Evolutionary conservation across 2,113 vertebrate genomes (phyloP).

Genomic region (Cardinalis cardinalis): DNA sequence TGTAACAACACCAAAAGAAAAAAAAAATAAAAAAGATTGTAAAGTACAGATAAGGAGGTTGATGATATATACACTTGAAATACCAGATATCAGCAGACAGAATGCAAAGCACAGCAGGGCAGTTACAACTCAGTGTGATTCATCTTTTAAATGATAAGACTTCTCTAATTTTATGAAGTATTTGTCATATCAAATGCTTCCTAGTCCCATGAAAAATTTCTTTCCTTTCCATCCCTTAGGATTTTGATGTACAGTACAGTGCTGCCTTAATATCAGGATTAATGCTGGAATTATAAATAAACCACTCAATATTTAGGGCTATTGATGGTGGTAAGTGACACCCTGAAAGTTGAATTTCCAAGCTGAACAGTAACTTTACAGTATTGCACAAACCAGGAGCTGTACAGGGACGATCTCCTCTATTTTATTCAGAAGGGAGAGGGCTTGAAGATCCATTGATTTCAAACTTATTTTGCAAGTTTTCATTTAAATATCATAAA

Average conservation of each 20-base stretch:
- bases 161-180: constrained; percentile 43
- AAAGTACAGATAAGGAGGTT: not conserved
- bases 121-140: constrained; percentile 40
- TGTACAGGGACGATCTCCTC: not conserved
- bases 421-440: not conserved
- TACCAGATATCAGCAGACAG: constrained; percentile 4
- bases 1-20: not conserved
- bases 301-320: not conserved
- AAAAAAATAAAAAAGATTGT: not conserved
- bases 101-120: constrained; percentile 37
- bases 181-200: constrained; percentile 59
- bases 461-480: not conserved
- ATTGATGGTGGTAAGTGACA: not conserved
- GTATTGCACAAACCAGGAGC: not conserved
- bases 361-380: not conserved
- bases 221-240: constrained; percentile 23
- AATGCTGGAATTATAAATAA: constrained; percentile 34
- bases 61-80: constrained; percentile 26
- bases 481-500: not conserved
- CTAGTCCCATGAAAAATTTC: constrained; percentile 2
- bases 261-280: not conserved
- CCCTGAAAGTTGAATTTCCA: not conserved
- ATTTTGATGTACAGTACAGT: not conserved
- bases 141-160: constrained; percentile 46
- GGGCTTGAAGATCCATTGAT: not conserved